These are phyloP conservation scores for Mylabris sibirica DNA, from an alignment of 2,888 invertebrate genomes.

Conservation along the genomic window DNA sequence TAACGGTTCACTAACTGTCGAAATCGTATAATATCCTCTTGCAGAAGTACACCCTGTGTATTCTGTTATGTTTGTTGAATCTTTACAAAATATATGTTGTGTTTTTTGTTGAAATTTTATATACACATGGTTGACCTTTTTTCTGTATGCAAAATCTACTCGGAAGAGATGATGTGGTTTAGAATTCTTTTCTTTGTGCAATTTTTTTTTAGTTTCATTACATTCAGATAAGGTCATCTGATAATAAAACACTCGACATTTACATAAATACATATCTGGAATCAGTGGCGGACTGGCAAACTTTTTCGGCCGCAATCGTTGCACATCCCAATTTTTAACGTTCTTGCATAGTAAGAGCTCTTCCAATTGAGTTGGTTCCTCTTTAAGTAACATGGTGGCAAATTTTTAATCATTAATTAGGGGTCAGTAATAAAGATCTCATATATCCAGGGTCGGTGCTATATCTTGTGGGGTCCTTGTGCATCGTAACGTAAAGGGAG, in stretches of 20 bases:
- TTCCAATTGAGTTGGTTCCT: no score
- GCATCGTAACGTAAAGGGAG: no score
- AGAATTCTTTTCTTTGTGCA: not conserved
- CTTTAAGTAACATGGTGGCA: no score
- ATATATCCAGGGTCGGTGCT: no score
- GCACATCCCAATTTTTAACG: no score
- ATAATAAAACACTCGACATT: not conserved
- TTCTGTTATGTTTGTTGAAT: not conserved
- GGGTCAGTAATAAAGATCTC: no score
- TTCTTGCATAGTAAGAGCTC: no score
- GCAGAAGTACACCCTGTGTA: not conserved
- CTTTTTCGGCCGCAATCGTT: no score
- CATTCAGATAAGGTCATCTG: conserved; percentile 3
- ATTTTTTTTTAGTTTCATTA: not conserved
- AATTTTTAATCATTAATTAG: no score
- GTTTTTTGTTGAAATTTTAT: conserved; percentile 14
- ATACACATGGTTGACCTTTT: not conserved
- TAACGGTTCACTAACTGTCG: conserved; percentile 57
- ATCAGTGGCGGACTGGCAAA: no score
- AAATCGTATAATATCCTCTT: conserved; percentile 44
- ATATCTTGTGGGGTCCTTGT: no score
- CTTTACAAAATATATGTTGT: conserved; percentile 20
- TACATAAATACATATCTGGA: not conserved
- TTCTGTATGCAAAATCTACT: not conserved
- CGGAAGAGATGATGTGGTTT: not conserved